phyloP scores from a whole-genome alignment of 1,140 invertebrate species.

The Euborellia annulipes region DNA sequence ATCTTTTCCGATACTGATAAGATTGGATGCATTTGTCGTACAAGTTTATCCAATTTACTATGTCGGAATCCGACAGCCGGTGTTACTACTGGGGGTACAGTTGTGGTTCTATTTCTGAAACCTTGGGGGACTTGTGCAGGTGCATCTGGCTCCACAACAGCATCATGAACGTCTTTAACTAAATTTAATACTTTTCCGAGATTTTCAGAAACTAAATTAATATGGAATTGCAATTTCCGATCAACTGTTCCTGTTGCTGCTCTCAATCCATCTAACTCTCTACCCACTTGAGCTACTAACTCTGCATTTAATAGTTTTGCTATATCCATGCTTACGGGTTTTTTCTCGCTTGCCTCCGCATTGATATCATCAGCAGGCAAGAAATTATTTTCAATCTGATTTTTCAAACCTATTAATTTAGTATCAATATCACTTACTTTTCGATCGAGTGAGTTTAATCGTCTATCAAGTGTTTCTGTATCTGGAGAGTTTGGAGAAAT shows the following conservation, averaged over 20 bases:
- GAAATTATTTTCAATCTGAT: constrained; percentile 65
- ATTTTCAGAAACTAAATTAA: constrained; percentile 64
- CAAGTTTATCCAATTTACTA: constrained; percentile 62
- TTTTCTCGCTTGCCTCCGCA: constrained; percentile 69
- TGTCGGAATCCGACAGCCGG: too few species aligned
- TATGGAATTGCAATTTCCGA: constrained; percentile 67
- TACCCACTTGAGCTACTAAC: constrained; percentile 55
- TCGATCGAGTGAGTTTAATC: constrained; percentile 51
- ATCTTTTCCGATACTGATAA: constrained; percentile 74
- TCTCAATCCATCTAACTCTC: constrained; percentile 54
- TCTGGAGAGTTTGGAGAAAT: too few species aligned
- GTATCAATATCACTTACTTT: constrained; percentile 66
- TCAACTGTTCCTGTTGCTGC: constrained; percentile 59
- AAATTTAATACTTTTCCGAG: constrained; percentile 56
- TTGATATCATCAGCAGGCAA: constrained; percentile 63
- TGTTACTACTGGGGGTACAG: constrained; percentile 30
- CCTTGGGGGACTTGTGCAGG: constrained; percentile 5
- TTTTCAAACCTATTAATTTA: constrained; percentile 58
- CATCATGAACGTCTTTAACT: constrained; percentile 65
- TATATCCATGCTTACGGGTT: constrained; percentile 61
- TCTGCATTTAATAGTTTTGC: constrained; percentile 61
- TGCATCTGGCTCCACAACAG: constrained; percentile 42
- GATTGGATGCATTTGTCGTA: constrained; percentile 63
- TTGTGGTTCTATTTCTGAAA: constrained; percentile 35
- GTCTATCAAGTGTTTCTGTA: too few species aligned